phyloP scores from a whole-genome alignment of 2,797 vertebrate genomes.

The Allobates femoralis region DNA sequence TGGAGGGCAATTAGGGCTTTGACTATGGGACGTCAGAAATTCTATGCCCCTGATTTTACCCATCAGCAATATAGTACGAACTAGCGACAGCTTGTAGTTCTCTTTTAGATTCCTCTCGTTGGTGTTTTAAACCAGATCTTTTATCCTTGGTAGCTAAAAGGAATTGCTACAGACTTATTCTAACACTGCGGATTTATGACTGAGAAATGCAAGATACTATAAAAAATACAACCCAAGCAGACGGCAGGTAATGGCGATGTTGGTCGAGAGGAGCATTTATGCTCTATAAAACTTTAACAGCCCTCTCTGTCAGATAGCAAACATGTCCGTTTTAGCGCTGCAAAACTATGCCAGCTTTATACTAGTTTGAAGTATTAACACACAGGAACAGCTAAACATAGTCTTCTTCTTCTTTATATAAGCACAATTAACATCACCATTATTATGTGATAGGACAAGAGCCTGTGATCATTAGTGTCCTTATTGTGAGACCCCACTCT shows the following conservation, averaged over 20 bases:
- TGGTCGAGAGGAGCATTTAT: constrained; percentile 64
- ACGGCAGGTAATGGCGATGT: constrained; percentile 56
- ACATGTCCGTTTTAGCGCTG: constrained; percentile 35
- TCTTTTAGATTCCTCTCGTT: constrained; percentile 7
- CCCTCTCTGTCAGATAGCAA: constrained; percentile 34
- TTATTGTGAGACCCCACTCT: background rate
- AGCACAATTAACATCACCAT: constrained; percentile 4
- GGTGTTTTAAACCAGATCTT: constrained; percentile 34
- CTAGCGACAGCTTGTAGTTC: constrained; percentile 21
- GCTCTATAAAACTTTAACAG: constrained; percentile 67
- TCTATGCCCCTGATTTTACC: too few species aligned
- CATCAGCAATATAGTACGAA: background rate
- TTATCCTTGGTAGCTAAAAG: constrained; percentile 50
- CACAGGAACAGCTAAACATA: background rate
- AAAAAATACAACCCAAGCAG: constrained; percentile 62
- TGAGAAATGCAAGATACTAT: constrained; percentile 45
- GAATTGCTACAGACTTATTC: constrained; percentile 36
- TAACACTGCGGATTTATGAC: constrained; percentile 59
- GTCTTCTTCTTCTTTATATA: background rate
- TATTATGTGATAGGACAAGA: background rate
- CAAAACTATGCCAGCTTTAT: background rate
- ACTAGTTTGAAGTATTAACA: background rate
- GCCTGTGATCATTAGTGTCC: background rate
- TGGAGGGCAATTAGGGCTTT: too few species aligned
- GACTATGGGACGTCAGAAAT: too few species aligned